Evolutionary conservation across 1,140 invertebrate species (phyloP).

Genomic region (Lordiphosa stackelbergi): DNA sequence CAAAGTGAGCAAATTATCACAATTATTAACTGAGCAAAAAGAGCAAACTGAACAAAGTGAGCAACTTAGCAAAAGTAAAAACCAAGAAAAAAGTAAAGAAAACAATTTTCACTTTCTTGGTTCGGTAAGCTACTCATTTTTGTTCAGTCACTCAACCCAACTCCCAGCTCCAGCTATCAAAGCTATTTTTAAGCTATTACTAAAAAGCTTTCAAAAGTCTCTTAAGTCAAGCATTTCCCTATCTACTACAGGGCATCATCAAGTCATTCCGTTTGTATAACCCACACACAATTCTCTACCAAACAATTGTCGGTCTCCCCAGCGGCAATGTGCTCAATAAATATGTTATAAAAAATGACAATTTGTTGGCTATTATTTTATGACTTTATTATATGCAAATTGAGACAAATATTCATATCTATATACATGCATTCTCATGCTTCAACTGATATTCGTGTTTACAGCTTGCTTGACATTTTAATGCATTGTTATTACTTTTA

Average conservation of each 20-base stretch:
- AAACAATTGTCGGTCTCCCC: slow-evolving; percentile 7
- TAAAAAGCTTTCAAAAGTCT: too few relatives aligned
- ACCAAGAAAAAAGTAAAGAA: too few relatives aligned
- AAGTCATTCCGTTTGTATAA: background rate
- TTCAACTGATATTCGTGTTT: slow-evolving; percentile 37
- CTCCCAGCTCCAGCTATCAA: too few relatives aligned
- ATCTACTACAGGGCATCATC: slow-evolving; percentile 11
- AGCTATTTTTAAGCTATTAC: too few relatives aligned
- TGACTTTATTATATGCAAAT: slow-evolving; percentile 73
- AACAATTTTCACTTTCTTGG: too few relatives aligned
- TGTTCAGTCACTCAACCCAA: too few relatives aligned
- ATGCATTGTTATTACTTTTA: slow-evolving; percentile 60
- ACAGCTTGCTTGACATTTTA: slow-evolving; percentile 54
- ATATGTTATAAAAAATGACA: slow-evolving; percentile 64
- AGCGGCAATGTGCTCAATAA: slow-evolving; percentile 54
- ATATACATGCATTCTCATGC: slow-evolving; percentile 10
- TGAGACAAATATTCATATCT: slow-evolving; percentile 52
- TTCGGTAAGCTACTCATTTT: too few relatives aligned
- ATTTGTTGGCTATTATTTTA: slow-evolving; percentile 58
- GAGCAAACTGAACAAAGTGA: too few relatives aligned
- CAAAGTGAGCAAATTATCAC: too few relatives aligned
- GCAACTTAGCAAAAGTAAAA: too few relatives aligned
- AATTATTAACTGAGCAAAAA: too few relatives aligned
- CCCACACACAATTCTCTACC: background rate
- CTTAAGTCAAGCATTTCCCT: too few relatives aligned